These are phyloP conservation scores for Dallia pectoralis DNA, from an alignment of 2,797 vertebrate species.

Conservation along the genomic window DNA sequence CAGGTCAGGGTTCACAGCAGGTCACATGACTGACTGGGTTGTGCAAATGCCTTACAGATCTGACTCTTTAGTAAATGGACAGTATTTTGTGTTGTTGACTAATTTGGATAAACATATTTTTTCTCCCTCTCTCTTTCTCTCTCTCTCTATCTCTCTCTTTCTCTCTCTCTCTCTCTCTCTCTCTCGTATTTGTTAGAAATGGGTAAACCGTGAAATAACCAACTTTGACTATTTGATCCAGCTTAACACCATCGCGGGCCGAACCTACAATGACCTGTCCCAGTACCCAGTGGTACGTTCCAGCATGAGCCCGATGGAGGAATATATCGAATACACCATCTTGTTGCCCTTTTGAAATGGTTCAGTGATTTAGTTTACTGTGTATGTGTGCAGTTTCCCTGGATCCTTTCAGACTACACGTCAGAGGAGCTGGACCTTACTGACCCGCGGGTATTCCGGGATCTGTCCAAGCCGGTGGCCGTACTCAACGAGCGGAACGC, in stretches of 20 bases:
- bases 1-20: slow-evolving; percentile 75
- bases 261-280: slow-evolving; percentile 94
- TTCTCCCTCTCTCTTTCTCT: neutral
- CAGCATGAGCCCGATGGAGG: neutral
- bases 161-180: slow-evolving; percentile 11
- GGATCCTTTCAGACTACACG: slow-evolving; percentile 92
- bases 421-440: slow-evolving; percentile 93
- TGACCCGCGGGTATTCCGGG: slow-evolving; percentile 87
- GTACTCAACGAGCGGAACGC: slow-evolving; percentile 93
- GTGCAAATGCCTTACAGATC: neutral
- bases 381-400: slow-evolving; percentile 83
- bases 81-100: neutral
- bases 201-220: slow-evolving; percentile 95
- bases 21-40: neutral
- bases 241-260: slow-evolving; percentile 94
- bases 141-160: slow-evolving; percentile 19
- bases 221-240: slow-evolving; percentile 99
- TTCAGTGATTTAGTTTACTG: neutral
- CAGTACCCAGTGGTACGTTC: slow-evolving; percentile 93
- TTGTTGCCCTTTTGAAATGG: neutral
- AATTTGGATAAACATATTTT: neutral
- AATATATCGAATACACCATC: slow-evolving; percentile 4
- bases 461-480: slow-evolving; percentile 92
- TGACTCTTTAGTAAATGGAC: neutral
- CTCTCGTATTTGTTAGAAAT: slow-evolving; percentile 80